Evolutionary conservation across 2,797 vertebrate genomes (phyloP).

Genomic region (Fundulus diaphanus): DNA sequence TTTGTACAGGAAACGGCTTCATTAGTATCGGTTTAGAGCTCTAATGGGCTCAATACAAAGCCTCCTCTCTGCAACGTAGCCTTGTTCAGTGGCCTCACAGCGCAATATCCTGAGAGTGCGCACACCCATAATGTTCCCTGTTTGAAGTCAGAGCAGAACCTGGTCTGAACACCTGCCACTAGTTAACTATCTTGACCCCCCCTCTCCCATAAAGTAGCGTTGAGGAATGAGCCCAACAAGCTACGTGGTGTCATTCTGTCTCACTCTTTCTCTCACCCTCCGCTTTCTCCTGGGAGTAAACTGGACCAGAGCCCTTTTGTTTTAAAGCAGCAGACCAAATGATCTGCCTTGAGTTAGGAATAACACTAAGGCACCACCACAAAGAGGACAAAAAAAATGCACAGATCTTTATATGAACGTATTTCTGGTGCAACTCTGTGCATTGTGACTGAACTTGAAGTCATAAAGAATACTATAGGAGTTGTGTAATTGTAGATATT

Average conservation of each 20-base stretch:
- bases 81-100: slow-evolving; percentile 73
- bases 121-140: slow-evolving; percentile 72
- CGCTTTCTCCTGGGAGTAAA: slow-evolving; percentile 56
- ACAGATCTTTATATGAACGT: too few species aligned
- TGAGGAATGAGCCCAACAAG: slow-evolving; percentile 70
- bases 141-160: slow-evolving; percentile 77
- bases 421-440: too few species aligned
- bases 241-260: slow-evolving; percentile 51
- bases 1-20: slow-evolving; percentile 86
- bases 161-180: slow-evolving; percentile 74
- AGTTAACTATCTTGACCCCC: slow-evolving; percentile 77
- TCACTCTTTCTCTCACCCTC: slow-evolving; percentile 30
- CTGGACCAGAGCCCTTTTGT: slow-evolving; percentile 71
- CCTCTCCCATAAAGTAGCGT: slow-evolving; percentile 65
- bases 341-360: slow-evolving; percentile 52
- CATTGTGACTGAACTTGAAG: too few species aligned
- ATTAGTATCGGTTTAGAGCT: slow-evolving; percentile 82
- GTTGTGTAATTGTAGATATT: too few species aligned
- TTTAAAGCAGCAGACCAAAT: slow-evolving; percentile 74
- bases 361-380: slow-evolving; percentile 40
- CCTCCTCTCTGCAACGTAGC: slow-evolving; percentile 77
- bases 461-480: too few species aligned
- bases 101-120: slow-evolving; percentile 79
- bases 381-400: slow-evolving; percentile 37
- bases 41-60: slow-evolving; percentile 81